These are phyloP conservation scores for Trimorus sp. DNA, from an alignment of 2,888 invertebrate genomes.

Conservation along the genomic window DNA sequence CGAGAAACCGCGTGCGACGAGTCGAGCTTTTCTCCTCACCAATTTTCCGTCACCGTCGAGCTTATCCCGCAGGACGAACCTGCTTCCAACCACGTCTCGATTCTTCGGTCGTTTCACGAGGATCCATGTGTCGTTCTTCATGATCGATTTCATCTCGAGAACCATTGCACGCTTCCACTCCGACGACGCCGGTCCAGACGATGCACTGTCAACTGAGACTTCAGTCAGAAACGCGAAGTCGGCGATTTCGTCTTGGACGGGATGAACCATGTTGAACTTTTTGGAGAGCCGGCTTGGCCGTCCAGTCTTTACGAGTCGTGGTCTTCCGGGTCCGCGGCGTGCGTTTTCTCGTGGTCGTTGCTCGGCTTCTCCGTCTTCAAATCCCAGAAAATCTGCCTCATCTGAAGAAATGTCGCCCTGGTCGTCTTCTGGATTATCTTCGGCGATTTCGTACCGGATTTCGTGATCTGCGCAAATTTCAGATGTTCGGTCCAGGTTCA, in stretches of 20 bases:
- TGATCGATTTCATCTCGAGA: conserved; percentile 11
- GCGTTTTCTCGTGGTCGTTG: too few species aligned
- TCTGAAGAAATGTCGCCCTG: background rate
- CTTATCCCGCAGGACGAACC: background rate
- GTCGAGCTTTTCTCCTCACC: background rate
- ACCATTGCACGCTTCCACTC: conserved; percentile 46
- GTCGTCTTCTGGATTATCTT: too few species aligned
- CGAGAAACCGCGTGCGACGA: background rate
- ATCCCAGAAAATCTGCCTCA: background rate
- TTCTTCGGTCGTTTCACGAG: background rate
- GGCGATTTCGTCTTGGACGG: background rate
- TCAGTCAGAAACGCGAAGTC: conserved; percentile 3
- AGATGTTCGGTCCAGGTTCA: too few species aligned
- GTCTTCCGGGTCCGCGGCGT: conserved; percentile 11
- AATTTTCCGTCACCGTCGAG: background rate
- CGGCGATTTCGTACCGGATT: too few species aligned
- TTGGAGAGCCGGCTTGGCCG: conserved; percentile 9
- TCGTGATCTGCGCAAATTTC: too few species aligned
- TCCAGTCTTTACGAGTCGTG: conserved; percentile 4
- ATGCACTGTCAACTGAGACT: too few species aligned
- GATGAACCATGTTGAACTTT: background rate
- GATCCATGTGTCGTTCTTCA: conserved; percentile 3
- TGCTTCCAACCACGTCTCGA: too few species aligned
- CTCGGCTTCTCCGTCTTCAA: background rate
- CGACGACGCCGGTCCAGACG: background rate